phyloP scores from a whole-genome alignment of 2,113 vertebrate genomes.

The Lepus americanus region DNA sequence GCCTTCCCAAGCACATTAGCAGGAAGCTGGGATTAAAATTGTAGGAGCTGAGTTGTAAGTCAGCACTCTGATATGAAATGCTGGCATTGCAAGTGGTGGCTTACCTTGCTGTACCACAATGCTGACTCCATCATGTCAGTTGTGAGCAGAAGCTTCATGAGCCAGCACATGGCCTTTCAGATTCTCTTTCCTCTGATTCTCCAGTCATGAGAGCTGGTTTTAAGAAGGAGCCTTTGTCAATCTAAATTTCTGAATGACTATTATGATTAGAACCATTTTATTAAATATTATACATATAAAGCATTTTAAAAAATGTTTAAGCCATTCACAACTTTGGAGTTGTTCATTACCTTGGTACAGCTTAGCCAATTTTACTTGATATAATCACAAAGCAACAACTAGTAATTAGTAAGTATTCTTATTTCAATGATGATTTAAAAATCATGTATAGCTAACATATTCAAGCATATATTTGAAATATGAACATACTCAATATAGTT shows the following conservation, averaged over 20 bases:
- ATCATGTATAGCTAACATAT: not conserved
- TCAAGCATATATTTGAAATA: not conserved
- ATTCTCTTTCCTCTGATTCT: not conserved
- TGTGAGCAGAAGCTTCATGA: not conserved
- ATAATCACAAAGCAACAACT: not conserved
- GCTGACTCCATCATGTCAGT: not conserved
- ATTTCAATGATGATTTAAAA: not conserved
- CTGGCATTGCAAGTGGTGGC: no score
- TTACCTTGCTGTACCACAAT: no score
- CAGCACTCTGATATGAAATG: no score
- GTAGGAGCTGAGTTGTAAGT: no score
- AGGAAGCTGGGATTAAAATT: no score
- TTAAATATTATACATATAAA: not conserved
- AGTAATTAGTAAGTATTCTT: not conserved
- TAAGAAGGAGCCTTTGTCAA: not conserved
- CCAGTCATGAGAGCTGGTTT: not conserved
- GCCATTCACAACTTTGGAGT: not conserved
- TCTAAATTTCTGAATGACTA: not conserved
- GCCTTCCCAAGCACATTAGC: no score
- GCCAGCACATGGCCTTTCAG: not conserved
- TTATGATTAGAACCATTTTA: not conserved
- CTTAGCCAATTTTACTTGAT: not conserved
- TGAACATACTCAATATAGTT: not conserved
- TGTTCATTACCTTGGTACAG: not conserved
- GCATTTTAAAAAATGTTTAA: not conserved